Conservation (phyloP, 2,113 vertebrate genomes). For the Toxotes jaculatrix region DNA sequence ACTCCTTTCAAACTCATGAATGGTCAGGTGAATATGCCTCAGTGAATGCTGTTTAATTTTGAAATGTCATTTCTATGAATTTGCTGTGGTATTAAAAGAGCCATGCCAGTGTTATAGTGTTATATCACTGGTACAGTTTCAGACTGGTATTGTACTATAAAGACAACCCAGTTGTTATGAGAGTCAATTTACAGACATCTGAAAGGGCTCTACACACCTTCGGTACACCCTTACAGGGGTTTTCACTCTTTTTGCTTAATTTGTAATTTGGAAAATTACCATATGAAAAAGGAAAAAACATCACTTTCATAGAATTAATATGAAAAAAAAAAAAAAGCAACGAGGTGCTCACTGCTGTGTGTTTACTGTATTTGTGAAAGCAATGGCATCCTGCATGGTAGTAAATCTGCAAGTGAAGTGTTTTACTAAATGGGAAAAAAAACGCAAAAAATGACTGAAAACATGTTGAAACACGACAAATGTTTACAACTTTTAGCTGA, state of each 20-base stretch:
- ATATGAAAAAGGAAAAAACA: background rate
- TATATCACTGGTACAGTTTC: too few species aligned
- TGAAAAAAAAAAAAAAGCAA: background rate
- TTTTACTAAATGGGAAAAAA: background rate
- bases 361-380: background rate
- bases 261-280: background rate
- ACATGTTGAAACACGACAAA: background rate
- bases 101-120: background rate
- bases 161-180: background rate
- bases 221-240: background rate
- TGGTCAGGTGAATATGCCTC: background rate
- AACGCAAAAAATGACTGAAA: background rate
- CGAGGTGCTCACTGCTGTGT: background rate
- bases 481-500: too few species aligned
- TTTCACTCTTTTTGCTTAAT: background rate
- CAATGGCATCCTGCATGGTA: background rate
- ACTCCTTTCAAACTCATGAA: constrained; percentile 1
- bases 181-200: background rate
- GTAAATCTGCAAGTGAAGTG: background rate
- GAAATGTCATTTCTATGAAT: constrained; percentile 13
- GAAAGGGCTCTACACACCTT: background rate
- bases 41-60: constrained; percentile 31
- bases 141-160: background rate
- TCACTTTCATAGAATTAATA: background rate
- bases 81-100: background rate